Conservation (phyloP, 1,140 invertebrate genomes). For the Drosophila insularis region DNA sequence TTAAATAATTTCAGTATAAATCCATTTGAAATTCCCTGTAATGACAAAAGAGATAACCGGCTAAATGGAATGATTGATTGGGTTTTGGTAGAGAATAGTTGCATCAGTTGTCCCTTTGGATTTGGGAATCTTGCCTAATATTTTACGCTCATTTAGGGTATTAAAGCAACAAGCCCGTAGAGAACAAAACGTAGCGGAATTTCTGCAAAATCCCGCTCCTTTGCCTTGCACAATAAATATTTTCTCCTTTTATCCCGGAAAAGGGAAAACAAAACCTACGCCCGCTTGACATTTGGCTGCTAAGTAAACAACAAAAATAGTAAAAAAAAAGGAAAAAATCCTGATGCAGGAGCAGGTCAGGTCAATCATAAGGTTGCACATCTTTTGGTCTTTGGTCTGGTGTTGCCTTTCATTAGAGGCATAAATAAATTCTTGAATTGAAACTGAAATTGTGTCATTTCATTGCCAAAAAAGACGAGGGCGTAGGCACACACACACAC, state of each 20-base stretch:
- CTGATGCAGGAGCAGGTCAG: slow-evolving; percentile 30
- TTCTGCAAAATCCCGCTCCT: slow-evolving; percentile 26
- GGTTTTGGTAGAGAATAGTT: slow-evolving; percentile 20
- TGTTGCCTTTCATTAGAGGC: slow-evolving; percentile 65
- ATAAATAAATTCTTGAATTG: slow-evolving; percentile 48
- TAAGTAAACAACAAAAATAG: slow-evolving; percentile 55
- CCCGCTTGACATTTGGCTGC: slow-evolving; percentile 79
- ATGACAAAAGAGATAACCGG: slow-evolving; percentile 13
- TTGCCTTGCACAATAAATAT: too few species aligned
- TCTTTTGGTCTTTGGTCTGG: slow-evolving; percentile 21
- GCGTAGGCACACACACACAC: slow-evolving; percentile 39
- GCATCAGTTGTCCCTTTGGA: slow-evolving; percentile 41
- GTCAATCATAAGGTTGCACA: slow-evolving; percentile 49
- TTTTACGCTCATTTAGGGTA: slow-evolving; percentile 77
- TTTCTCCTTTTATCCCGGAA: slow-evolving; percentile 35
- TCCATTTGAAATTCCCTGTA: slow-evolving; percentile 6
- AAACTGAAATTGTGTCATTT: slow-evolving; percentile 78
- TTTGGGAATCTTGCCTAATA: slow-evolving; percentile 70
- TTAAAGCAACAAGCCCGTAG: slow-evolving; percentile 28
- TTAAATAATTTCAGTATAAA: not conserved
- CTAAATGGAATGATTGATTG: slow-evolving; percentile 64
- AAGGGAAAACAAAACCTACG: slow-evolving; percentile 69
- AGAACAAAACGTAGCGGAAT: slow-evolving; percentile 53
- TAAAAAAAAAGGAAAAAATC: slow-evolving; percentile 15
- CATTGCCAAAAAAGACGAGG: slow-evolving; percentile 23